Evolutionary conservation across 2,888 invertebrate species (phyloP).

Genomic region (Protonemura montana): DNA sequence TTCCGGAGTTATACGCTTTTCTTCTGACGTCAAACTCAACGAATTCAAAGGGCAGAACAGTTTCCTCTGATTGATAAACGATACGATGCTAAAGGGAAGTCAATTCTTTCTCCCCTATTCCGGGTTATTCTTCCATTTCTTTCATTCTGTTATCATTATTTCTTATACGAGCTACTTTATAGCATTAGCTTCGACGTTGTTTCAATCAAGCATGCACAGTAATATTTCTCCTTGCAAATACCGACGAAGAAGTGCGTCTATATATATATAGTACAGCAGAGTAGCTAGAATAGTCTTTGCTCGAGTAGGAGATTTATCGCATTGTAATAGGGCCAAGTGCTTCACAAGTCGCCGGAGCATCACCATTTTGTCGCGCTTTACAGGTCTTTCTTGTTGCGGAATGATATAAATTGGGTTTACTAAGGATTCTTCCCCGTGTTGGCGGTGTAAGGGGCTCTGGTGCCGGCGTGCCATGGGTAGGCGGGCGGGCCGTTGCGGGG

Average conservation of each 20-base stretch:
- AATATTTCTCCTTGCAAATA: conserved; percentile 29
- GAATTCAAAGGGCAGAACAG: conserved; percentile 20
- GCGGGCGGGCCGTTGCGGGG: not conserved
- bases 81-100: conserved; percentile 29
- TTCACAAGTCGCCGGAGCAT: conserved; percentile 68
- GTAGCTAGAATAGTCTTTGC: conserved; percentile 48
- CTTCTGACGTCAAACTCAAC: not conserved
- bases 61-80: conserved; percentile 37
- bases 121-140: conserved; percentile 33
- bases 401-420: conserved; percentile 61
- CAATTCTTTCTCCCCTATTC: conserved; percentile 35
- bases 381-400: conserved; percentile 59
- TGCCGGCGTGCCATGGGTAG: not conserved
- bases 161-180: conserved; percentile 26
- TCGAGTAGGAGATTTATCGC: conserved; percentile 66
- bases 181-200: conserved; percentile 38
- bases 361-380: conserved; percentile 66
- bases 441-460: conserved; percentile 25
- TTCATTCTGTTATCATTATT: conserved; percentile 26
- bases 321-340: conserved; percentile 70
- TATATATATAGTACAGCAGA: not conserved
- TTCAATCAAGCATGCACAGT: conserved; percentile 28
- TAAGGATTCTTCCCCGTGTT: conserved; percentile 45
- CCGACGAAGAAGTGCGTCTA: conserved; percentile 25
- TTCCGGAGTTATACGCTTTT: not conserved